phyloP scores from a whole-genome alignment of 2,888 invertebrate genomes.

The Dynastes maya region DNA sequence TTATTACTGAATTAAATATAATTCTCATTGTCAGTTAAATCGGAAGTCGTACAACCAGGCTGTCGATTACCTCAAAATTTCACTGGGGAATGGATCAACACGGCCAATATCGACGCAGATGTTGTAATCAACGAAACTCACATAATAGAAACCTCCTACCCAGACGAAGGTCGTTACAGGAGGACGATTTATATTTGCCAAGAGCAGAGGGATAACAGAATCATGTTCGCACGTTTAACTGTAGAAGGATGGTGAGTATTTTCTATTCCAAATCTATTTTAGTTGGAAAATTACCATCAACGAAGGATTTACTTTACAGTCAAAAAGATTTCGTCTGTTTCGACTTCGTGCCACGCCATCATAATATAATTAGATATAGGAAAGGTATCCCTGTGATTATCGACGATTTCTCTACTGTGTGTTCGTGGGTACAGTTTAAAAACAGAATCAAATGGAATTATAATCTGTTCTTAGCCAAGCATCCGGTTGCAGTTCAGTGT shows the following conservation, averaged over 20 bases:
- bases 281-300: not conserved
- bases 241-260: constrained; percentile 89
- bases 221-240: constrained; percentile 96
- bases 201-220: constrained; percentile 90
- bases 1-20: not conserved
- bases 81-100: constrained; percentile 96
- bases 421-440: constrained; percentile 94
- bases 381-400: constrained; percentile 91
- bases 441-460: constrained; percentile 91
- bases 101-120: constrained; percentile 96
- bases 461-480: constrained; percentile 87
- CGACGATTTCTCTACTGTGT: constrained; percentile 92
- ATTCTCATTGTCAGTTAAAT: constrained; percentile 73
- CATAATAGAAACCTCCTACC: constrained; percentile 95
- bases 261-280: not conserved
- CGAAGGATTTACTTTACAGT: constrained; percentile 70
- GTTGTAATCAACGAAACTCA: constrained; percentile 96
- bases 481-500: constrained; percentile 93
- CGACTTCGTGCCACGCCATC: constrained; percentile 95
- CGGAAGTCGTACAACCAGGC: constrained; percentile 91
- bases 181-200: constrained; percentile 95
- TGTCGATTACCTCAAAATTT: constrained; percentile 96
- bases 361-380: constrained; percentile 93
- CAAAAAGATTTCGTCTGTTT: constrained; percentile 99
- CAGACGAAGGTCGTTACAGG: constrained; percentile 91